Percentiles rank a stretch among this genome's conserved stretches.
phyloP scores from a whole-genome alignment of 2,888 invertebrate genomes.

The Barypeithes pellucidus region DNA sequence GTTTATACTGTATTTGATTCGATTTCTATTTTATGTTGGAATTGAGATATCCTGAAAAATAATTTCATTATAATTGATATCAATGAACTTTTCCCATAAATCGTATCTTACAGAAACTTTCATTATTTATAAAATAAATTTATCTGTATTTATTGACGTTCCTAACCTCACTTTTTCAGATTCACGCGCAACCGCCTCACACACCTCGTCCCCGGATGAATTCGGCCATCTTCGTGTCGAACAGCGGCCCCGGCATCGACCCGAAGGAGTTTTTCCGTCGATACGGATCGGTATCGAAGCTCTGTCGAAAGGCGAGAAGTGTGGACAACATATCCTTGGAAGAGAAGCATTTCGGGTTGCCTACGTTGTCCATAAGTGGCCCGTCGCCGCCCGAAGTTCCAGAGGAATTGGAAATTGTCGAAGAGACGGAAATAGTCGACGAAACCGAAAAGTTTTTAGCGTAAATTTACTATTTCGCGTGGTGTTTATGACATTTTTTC shows the following conservation, averaged over 20 bases:
- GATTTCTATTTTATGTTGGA: not conserved
- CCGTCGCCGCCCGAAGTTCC: slow-evolving; percentile 59
- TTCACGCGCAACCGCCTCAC: slow-evolving; percentile 68
- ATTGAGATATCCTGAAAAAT: too few species aligned
- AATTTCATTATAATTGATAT: too few species aligned
- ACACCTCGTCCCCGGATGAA: slow-evolving; percentile 85
- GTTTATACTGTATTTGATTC: not conserved
- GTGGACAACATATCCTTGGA: slow-evolving; percentile 79
- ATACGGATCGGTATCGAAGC: slow-evolving; percentile 85
- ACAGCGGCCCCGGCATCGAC: slow-evolving; percentile 83
- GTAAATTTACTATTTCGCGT: slow-evolving; percentile 7
- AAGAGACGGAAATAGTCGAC: not conserved
- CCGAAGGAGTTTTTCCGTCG: slow-evolving; percentile 86
- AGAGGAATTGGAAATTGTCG: slow-evolving; percentile 51
- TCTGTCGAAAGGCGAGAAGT: slow-evolving; percentile 86
- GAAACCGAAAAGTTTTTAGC: slow-evolving; percentile 30
- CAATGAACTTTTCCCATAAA: too few species aligned
- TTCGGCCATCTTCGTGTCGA: slow-evolving; percentile 88
- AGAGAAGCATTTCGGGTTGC: slow-evolving; percentile 78
- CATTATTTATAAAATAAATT: too few species aligned
- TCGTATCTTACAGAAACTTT: too few species aligned
- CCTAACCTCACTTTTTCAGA: slow-evolving; percentile 51
- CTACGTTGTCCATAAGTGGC: slow-evolving; percentile 73
- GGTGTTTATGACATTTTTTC: not conserved
- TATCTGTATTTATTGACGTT: too few species aligned